Conservation (phyloP, 2,797 vertebrate genomes). For the Hozukius guyotensis region DNA sequence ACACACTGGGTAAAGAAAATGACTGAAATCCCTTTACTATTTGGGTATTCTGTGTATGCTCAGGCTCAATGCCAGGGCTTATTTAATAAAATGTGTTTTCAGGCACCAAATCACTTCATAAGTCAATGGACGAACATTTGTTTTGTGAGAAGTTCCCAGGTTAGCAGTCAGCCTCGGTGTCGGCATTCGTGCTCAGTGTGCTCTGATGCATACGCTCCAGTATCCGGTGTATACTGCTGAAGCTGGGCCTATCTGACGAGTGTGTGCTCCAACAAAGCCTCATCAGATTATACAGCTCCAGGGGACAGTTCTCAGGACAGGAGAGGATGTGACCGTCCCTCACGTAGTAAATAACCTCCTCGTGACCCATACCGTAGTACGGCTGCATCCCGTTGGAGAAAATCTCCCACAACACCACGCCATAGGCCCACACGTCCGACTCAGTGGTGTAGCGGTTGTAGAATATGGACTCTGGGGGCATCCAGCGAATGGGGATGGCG, state of each 20-base stretch:
- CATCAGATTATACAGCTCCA: slow-evolving; percentile 97
- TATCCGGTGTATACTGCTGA: slow-evolving; percentile 93
- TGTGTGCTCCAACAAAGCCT: slow-evolving; percentile 95
- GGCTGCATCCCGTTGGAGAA: slow-evolving; percentile 98
- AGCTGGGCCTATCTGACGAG: slow-evolving; percentile 91
- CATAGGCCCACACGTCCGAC: slow-evolving; percentile 97
- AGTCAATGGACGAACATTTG: background rate
- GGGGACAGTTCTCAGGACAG: slow-evolving; percentile 91
- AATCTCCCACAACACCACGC: slow-evolving; percentile 97
- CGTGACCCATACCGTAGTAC: slow-evolving; percentile 97
- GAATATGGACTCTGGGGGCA: slow-evolving; percentile 99
- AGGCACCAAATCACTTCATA: background rate
- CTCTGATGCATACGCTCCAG: slow-evolving; percentile 92
- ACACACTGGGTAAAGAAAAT: background rate
- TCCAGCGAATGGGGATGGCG: slow-evolving; percentile 98
- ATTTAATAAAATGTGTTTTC: background rate
- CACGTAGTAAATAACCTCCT: slow-evolving; percentile 98
- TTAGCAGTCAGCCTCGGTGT: slow-evolving; percentile 60
- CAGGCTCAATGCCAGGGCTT: background rate
- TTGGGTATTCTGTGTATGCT: background rate
- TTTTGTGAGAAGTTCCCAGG: background rate
- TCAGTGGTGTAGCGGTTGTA: slow-evolving; percentile 98
- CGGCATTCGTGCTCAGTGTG: slow-evolving; percentile 54
- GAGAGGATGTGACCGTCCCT: slow-evolving; percentile 93
- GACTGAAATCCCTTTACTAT: background rate